Percentiles rank a stretch among this genome's conserved stretches.
Conservation (phyloP, 2,113 vertebrate genomes). For the Spilogale gracilis region DNA sequence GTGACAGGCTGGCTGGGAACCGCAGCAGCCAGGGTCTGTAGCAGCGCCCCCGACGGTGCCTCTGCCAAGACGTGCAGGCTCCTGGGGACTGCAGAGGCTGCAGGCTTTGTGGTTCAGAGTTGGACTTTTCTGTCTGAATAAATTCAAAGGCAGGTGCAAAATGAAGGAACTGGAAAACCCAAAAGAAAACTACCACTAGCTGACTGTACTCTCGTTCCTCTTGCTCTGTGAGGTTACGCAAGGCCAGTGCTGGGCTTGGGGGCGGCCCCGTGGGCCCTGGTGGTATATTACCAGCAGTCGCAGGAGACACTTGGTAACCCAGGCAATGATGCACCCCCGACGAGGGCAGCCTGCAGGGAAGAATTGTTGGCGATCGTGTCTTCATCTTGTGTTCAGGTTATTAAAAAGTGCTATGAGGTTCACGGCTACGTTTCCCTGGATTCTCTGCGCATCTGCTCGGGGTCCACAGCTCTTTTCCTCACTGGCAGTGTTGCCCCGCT, state of each 20-base stretch:
- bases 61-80: slow-evolving; percentile 5
- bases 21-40: neutral
- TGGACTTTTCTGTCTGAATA: neutral
- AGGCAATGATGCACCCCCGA: no score
- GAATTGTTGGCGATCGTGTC: fast-evolving
- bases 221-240: no score
- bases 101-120: neutral
- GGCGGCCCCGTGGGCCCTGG: neutral
- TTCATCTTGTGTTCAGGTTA: no score
- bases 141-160: neutral
- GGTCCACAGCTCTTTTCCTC: neutral
- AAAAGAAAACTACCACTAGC: neutral
- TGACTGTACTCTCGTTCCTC: fast-evolving
- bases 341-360: fast-evolving
- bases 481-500: no score
- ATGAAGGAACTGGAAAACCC: neutral
- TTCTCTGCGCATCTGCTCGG: neutral
- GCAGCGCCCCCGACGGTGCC: neutral
- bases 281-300: neutral
- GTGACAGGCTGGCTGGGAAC: slow-evolving; percentile 79
- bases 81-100: neutral
- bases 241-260: neutral
- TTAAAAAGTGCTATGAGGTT: fast-evolving
- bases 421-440: fast-evolving
- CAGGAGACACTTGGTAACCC: neutral